Base-by-base conservation (phyloP, 2,797 vertebrate species). In the Acanthurus leucopareius region DNA sequence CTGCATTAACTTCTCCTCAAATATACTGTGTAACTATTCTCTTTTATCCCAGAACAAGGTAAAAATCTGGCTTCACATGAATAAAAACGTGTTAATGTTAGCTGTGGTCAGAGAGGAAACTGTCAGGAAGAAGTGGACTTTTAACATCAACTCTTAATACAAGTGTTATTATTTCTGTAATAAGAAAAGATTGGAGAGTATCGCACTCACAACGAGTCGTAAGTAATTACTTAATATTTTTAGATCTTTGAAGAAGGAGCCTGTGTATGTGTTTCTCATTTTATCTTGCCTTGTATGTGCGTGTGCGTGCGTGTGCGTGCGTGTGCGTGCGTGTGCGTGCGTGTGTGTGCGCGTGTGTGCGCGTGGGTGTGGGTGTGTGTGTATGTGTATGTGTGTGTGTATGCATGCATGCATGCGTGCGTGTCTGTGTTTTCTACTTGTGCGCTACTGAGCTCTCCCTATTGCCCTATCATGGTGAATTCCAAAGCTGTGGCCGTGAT, bases 401-500 rank as follows among this genome's bases (percentile, higher is more conserved):
- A 4, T 32, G 5, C 28, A 3, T 25, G 25, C 53, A 25, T 52
- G n/a, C 61, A 14, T 3, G 25, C 25, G 25, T 3, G 25, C 25
- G 25, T 25, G 25, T 25, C 2, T 25, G 62, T 86, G 32, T 84
- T 65, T 76, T 68, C n/a, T 32, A 47, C 56, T 75, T 25, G 56
- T 17, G 62, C 15, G 22, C 69, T 73, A 44, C 68, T 65, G 71
- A 85, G 67, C 77, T 82, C 74, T 84, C 84, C 83, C 77, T 28
- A 42, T 89, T 88, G 87, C 83, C 86, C 84, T 77, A 84, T 91
- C 87, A 73, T 80, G 77, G 82, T 65, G 74, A 85, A 89, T 89
- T 87, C 88, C 86, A 88, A 81, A 91, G 84, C 83, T 54, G 77
- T 77, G 80, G 86, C 74, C 88, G 71, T 92, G 94, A 95, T 94